These are phyloP conservation scores for Pycnomerus fuliginosus DNA, from an alignment of 2,888 invertebrate genomes.

Conservation along the genomic window DNA sequence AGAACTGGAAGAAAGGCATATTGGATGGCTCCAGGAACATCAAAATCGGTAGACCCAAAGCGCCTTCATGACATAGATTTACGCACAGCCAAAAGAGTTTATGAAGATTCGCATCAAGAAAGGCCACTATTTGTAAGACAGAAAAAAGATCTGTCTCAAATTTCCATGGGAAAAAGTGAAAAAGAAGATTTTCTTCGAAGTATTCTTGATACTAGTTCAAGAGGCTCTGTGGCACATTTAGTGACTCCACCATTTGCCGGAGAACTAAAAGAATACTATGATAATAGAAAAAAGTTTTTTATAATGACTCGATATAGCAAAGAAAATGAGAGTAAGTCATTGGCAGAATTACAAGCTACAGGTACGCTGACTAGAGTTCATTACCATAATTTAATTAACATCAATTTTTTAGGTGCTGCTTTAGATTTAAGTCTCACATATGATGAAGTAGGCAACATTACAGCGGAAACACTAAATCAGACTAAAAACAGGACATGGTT, in stretches of 20 bases:
- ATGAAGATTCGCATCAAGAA: no score
- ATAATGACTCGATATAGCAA: no score
- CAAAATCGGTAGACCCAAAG: not conserved
- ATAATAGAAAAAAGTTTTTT: no score
- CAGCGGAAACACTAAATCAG: constrained; percentile 1
- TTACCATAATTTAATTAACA: not conserved
- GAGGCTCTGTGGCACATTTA: not conserved
- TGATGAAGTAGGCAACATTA: not conserved
- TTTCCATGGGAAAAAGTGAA: no score
- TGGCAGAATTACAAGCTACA: not conserved
- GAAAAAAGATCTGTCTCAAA: no score
- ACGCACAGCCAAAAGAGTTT: not conserved
- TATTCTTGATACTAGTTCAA: no score
- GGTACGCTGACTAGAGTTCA: not conserved
- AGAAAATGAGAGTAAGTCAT: no score
- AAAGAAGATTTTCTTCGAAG: no score
- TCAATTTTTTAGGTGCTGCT: not conserved
- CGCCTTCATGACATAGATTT: not conserved
- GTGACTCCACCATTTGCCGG: not conserved
- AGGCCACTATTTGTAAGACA: no score
- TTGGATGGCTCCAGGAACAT: not conserved
- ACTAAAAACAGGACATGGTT: constrained; percentile 1
- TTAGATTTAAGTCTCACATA: not conserved
- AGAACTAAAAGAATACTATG: no score
- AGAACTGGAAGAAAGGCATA: not conserved